Evolutionary conservation across 2,888 invertebrate genomes (phyloP), one percentile per base, ranked within the genome.

Genomic region (Panzeria rudis): DNA sequence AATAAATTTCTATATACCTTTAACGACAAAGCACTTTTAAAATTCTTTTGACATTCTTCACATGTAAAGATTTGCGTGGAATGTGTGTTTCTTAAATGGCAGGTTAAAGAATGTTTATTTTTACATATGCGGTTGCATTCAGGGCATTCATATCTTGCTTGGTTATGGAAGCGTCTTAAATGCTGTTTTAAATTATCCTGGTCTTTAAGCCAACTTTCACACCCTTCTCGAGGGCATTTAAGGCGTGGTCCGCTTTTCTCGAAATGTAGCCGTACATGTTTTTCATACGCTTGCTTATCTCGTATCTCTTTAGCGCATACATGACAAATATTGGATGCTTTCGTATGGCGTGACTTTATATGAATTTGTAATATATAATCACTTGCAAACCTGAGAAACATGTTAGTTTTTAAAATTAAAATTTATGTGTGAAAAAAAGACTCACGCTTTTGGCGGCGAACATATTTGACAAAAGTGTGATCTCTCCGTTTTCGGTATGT

Each of bases 291-390:
- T 32, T 90, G 89, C 77, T 91, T 92, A 29, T 92, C 92, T 15
- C 92, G 90, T 80, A 92, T 92, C 64, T 90, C 91, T 84, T 92
- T 92, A 25, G 92, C 92, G 72, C 92, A 92, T 11, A 92, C 91
- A 87, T 92, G 92, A 75, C 92, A 92, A 25, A 92, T 90, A 87
- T 92, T 91, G 3, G 90, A 89, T 7, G 91, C 91, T 66, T 90
- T 90, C 17, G 89, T 89, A 68, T 92, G 92, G 38, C 90, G 89
- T 86, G 89, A 91, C 80, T 90, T 90, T 3, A 90, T 88, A 81
- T 92, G 92, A 35, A 91, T 90, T 73, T 90, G 91, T 61, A 92
- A 86, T 2, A 91, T 89, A 79, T 91, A 90, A 73, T 92, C 90
- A 38, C 91, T 92, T 15, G 91, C 91, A 87, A 92, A 92, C 23